Base-by-base conservation (phyloP, 2,888 invertebrate species). In the Rhynchonema sp. region DNA sequence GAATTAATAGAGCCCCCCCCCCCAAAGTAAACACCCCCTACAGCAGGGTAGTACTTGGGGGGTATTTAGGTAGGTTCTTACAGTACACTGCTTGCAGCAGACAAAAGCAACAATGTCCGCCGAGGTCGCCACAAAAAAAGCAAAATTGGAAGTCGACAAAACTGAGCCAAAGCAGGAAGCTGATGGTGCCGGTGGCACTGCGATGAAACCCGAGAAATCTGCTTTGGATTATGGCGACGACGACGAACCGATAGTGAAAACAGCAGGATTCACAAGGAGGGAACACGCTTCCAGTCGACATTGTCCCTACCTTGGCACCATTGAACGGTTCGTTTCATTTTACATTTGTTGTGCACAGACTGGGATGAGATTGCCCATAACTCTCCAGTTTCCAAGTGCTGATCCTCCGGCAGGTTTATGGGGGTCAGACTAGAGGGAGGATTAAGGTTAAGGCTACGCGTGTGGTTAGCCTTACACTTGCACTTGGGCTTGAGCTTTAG, bases 301-400 rank as follows among this genome's bases (percentile, higher is more conserved):
- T 13, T 98, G 98, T 71, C 98, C 98, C 0, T 98, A 98, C 73
- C 78, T 98, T 69, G 98, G 98, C 72, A 96, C 96, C 1, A 99
- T 99, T 63, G 94, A 98, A 75, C 81, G 98, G 77, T 78, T 46
- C 22, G 54, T 54, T 54, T 25, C 23, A 27, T 27, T 54, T 26
- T 54, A 6, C 6, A 17, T 27, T 27, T 54, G 54, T 13, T 17
- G 9, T 20, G 9, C 27, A 27, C 9, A 27, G 26, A n/a, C n/a
- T 17, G 9, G 9, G 49, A 6, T 38, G 38, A 38, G 38, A 38
- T 38, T 17, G 9, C 38, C 38, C 38, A 6, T 38, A 6, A 13
- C 38, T 38, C 9, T 38, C 17, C 17, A 17, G 6, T 38, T 38
- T 6, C 38, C 9, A 17, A 13, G 38, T 38, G 38, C 17, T 17